Evolutionary conservation across 2,113 vertebrate species (phyloP), one percentile per base, ranked within the genome.

Genomic region (Gopherus flavomarginatus): DNA sequence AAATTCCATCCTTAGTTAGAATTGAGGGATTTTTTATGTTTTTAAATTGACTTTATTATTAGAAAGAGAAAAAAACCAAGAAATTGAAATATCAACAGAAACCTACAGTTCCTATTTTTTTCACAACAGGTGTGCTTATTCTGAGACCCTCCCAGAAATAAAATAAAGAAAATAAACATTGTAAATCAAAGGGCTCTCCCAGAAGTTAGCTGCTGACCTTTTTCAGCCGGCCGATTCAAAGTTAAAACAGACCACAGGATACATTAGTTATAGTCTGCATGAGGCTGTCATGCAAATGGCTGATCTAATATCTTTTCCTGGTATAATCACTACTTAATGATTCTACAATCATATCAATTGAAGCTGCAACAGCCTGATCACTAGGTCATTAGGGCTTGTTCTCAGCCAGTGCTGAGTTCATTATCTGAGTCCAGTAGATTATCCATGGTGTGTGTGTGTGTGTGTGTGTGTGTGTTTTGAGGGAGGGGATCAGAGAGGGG

Each of bases 201-300:
- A 52, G 11, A 88, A 86, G 27, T 13, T 29, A 78, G 80, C 59
- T 77, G 52, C 38, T 96, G 78, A 11, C 26, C 3, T 11, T 83
- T 13, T 7, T 35, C 38, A 81, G 2, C 13, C 75, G 90, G 69
- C 47, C 0, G 0, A 12, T 24, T 10, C 47, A 35, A 44, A 27
- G 54, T 87, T 87, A 83, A 90, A 93, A 85, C n/a, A 89, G 38
- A 4, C 44, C 4, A 11, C 42, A 49, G 3, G 69, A 16, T 90
- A 90, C 19, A 22, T 2, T 1, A 2, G 0, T 52, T 92, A 77
- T 2, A 3, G 16, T 86, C 27, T 47, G 42, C 10, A 14, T 47
- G 42, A 78, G 26, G 75, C 72, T 47, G 24, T 16, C 44, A 78
- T 27, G 38, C 47, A 47, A 47, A 78, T 29, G 24, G 24, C 13